Percentiles rank a stretch among this genome's conserved stretches.
Evolutionary conservation across 2,113 vertebrate species (phyloP).

Genomic region (Otus sunia): DNA sequence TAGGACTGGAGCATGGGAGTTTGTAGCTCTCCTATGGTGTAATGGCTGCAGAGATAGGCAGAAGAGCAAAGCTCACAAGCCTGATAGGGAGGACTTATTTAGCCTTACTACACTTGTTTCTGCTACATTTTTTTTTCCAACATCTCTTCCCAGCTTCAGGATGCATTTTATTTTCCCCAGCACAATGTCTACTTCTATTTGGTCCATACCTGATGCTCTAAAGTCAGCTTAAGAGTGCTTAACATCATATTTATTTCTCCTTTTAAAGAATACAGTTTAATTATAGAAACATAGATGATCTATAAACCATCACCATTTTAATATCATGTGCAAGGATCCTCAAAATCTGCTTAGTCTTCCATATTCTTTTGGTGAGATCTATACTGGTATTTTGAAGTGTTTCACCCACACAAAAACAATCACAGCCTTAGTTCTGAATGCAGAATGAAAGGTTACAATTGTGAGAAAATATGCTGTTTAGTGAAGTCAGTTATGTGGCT

Average conservation of each 20-base stretch:
- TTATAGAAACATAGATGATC: neutral
- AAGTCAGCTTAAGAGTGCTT: neutral
- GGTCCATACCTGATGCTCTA: neutral
- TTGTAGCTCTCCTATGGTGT: neutral
- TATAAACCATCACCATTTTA: neutral
- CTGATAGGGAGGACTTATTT: neutral
- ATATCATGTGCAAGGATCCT: neutral
- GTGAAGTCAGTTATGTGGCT: neutral
- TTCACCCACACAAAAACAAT: neutral
- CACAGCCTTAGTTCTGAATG: neutral
- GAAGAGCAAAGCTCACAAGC: neutral
- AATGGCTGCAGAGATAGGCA: neutral
- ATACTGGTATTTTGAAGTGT: neutral
- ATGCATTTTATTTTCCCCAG: neutral
- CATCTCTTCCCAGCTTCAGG: neutral
- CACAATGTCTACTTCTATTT: neutral
- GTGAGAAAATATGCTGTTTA: neutral
- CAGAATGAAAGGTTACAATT: neutral
- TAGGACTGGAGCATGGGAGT: neutral
- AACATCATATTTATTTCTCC: neutral
- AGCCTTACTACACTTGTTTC: neutral
- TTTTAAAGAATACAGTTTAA: neutral
- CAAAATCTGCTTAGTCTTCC: neutral
- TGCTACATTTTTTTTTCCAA: neutral
- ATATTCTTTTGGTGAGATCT: conserved; percentile 7